These are phyloP conservation scores for Gobius niger DNA, from an alignment of 2,113 vertebrate genomes.

Conservation along the genomic window DNA sequence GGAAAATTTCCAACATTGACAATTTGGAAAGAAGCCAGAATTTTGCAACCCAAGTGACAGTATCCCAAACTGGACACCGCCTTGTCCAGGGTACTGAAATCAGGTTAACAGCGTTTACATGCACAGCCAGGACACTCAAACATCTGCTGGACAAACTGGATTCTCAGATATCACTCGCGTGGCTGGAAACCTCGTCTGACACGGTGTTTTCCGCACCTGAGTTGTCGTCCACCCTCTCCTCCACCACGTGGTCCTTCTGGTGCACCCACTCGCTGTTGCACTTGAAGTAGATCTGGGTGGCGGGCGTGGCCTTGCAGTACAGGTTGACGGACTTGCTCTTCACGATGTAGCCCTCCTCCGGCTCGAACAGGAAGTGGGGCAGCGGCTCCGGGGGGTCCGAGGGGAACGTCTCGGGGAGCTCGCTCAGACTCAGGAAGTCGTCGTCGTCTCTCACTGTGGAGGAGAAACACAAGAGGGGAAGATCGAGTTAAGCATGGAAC, in stretches of 20 bases:
- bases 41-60: no score
- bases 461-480: neutral
- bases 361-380: constrained; percentile 93
- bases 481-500: neutral
- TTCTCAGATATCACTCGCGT: no score
- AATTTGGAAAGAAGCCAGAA: no score
- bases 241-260: constrained; percentile 93
- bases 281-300: constrained; percentile 97
- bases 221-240: constrained; percentile 91
- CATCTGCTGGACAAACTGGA: no score
- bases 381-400: constrained; percentile 94
- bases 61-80: no score
- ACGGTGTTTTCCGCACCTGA: constrained; percentile 76
- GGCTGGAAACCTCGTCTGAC: no score
- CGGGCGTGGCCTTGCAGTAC: constrained; percentile 93
- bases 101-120: no score
- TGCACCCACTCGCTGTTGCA: constrained; percentile 98
- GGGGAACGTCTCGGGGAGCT: constrained; percentile 95
- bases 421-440: constrained; percentile 91
- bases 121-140: no score
- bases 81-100: no score
- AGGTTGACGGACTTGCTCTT: constrained; percentile 94
- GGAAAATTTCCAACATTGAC: no score
- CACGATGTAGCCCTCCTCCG: constrained; percentile 94
- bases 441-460: constrained; percentile 80